Base-by-base conservation (phyloP, 2,888 invertebrate species). In the Leucophora obtusa region DNA sequence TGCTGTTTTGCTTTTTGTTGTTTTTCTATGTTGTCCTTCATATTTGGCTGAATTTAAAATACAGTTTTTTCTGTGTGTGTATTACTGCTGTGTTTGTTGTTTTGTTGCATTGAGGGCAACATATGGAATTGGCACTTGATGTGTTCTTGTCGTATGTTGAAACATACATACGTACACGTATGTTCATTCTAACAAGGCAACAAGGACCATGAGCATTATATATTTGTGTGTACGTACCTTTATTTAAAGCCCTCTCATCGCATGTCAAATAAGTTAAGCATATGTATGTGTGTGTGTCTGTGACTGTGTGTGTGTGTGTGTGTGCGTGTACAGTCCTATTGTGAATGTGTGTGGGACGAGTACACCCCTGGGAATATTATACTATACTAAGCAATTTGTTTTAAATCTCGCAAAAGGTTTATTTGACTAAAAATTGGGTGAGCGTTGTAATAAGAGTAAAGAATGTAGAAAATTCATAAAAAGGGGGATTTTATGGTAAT, bases 61-160 rank as follows among this genome's bases (percentile, higher is more conserved):
- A 65, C 47, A 54, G 38, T 68, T 21, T 69, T 58, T 54, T 47
- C 58, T 53, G 66, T 33, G 43, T 65, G 7, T 28, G 28, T 7
- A 28, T 28, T 70, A 66, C 58, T 71, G 51, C 15, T 54, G 21
- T 47, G 33, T 17, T 35, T 43, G 24, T 21, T 60, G 33, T 60
- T 28, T n/a, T 56, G 50, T 18, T 35, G 66, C 70, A 78, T 73
- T 69, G 66, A 74, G 81, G 81, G 81, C 81, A 81, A 78, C 81
- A 81, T 81, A 81, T 81, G 81, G 81, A 81, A 60, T 66, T 81
- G 81, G 81, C 81, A 74, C 66, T 78, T 78, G 73, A 81, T 74
- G 51, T 81, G 47, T 62, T 43, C 60, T 66, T 53, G 21, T 59
- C 68, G 54, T 54, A 66, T 50, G 35, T 17, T 56, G n/a, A n/a